Evolutionary conservation across 1,140 invertebrate genomes (phyloP).

Genomic region (Frieseomelitta varia): DNA sequence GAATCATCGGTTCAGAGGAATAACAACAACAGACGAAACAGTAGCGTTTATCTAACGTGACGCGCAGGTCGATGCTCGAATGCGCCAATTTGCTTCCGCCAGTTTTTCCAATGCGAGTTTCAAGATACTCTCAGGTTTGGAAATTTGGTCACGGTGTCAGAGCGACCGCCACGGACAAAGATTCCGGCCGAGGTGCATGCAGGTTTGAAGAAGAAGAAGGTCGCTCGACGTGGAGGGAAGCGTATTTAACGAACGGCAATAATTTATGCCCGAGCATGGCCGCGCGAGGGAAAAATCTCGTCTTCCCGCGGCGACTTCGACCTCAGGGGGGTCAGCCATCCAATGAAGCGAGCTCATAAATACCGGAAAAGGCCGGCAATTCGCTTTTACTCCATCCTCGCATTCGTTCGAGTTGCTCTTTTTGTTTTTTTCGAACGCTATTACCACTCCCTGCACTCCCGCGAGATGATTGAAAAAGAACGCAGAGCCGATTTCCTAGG

Average conservation of each 20-base stretch:
- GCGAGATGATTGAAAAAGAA: constrained; percentile 29
- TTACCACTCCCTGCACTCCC: no score
- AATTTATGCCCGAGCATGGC: constrained; percentile 47
- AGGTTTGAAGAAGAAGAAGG: constrained; percentile 37
- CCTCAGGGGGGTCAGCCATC: neutral
- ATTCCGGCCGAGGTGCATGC: neutral
- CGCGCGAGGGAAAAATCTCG: neutral
- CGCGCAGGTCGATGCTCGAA: no score
- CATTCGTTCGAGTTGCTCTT: neutral
- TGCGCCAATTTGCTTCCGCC: no score
- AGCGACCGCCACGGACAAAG: neutral
- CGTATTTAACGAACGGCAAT: constrained; percentile 55
- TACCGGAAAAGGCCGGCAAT: constrained; percentile 24
- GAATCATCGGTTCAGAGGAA: no score
- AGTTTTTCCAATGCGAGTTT: neutral
- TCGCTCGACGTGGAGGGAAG: neutral
- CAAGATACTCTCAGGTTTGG: rapidly evolving
- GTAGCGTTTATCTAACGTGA: no score
- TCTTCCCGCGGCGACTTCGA: neutral
- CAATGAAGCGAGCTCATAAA: constrained; percentile 29
- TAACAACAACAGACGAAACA: no score
- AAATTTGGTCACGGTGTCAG: neutral
- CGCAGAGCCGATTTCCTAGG: neutral
- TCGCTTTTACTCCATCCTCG: constrained; percentile 8
- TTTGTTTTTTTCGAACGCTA: neutral